phyloP scores from a whole-genome alignment of 2,797 vertebrate genomes.

The Rhynchonycteris naso region DNA sequence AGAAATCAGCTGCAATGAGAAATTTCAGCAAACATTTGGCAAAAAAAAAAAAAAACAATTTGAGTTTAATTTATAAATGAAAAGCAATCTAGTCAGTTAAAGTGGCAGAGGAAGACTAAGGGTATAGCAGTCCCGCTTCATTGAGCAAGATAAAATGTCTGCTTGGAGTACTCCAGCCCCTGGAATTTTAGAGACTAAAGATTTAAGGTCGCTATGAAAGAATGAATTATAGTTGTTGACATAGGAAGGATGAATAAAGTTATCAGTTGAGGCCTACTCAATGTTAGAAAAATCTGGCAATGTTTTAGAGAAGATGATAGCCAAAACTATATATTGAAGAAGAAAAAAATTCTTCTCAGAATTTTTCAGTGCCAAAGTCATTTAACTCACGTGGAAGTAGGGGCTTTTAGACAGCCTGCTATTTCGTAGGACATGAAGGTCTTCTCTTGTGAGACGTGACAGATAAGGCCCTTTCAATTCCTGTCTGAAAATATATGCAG shows the following conservation, averaged over 20 bases:
- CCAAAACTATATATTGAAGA: slow-evolving; percentile 36
- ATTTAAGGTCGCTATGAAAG: slow-evolving; percentile 75
- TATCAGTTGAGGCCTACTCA: slow-evolving; percentile 59
- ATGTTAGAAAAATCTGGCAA: slow-evolving; percentile 61
- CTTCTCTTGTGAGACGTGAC: slow-evolving; percentile 50
- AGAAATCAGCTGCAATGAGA: not conserved
- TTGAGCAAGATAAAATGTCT: slow-evolving; percentile 66
- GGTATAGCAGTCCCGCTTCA: not conserved
- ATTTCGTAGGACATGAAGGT: slow-evolving; percentile 65
- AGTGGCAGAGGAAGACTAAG: slow-evolving; percentile 47
- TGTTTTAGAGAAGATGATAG: slow-evolving; percentile 67
- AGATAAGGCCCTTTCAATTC: slow-evolving; percentile 2
- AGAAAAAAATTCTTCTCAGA: slow-evolving; percentile 23
- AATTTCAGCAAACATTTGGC: slow-evolving; percentile 58
- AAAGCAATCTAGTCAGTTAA: slow-evolving; percentile 52
- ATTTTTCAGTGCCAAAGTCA: not conserved
- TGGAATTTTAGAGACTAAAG: slow-evolving; percentile 64
- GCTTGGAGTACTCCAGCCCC: slow-evolving; percentile 24
- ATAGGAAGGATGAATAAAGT: slow-evolving; percentile 69
- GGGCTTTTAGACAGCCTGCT: slow-evolving; percentile 40
- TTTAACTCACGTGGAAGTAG: slow-evolving; percentile 49
- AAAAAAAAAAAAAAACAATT: slow-evolving; percentile 50
- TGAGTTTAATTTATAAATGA: slow-evolving; percentile 64
- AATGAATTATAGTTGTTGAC: slow-evolving; percentile 72
- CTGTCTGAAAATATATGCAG: slow-evolving; percentile 55